These are phyloP conservation scores for Phaetusa simplex DNA, from an alignment of 2,113 vertebrate species.

Conservation along the genomic window DNA sequence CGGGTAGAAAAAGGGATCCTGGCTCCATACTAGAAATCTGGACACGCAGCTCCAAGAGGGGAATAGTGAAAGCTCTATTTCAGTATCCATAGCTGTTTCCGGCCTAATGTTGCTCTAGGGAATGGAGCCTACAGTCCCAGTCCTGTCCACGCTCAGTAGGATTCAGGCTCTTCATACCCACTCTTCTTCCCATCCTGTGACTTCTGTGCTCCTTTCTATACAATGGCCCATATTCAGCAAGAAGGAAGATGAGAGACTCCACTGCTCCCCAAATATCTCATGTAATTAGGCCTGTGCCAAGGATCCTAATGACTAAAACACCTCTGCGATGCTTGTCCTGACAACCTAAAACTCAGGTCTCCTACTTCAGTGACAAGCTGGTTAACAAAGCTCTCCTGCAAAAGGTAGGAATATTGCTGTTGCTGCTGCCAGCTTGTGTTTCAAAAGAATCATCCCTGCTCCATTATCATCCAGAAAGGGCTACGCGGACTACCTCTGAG, in stretches of 20 bases:
- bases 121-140: background rate
- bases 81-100: background rate
- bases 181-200: background rate
- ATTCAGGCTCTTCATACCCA: background rate
- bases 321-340: background rate
- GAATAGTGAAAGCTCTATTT: background rate
- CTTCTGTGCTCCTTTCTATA: background rate
- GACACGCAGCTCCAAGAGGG: background rate
- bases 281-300: background rate
- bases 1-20: background rate
- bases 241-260: background rate
- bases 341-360: background rate
- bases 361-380: background rate
- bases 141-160: background rate
- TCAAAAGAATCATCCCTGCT: background rate
- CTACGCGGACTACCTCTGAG: background rate
- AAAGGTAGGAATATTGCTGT: background rate
- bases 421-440: background rate
- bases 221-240: background rate
- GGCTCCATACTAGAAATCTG: background rate
- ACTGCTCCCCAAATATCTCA: background rate
- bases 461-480: background rate
- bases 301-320: background rate
- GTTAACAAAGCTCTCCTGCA: background rate
- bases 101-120: background rate